Conservation (phyloP, 2,797 vertebrate genomes). For the Poeciliopsis presidionis region DNA sequence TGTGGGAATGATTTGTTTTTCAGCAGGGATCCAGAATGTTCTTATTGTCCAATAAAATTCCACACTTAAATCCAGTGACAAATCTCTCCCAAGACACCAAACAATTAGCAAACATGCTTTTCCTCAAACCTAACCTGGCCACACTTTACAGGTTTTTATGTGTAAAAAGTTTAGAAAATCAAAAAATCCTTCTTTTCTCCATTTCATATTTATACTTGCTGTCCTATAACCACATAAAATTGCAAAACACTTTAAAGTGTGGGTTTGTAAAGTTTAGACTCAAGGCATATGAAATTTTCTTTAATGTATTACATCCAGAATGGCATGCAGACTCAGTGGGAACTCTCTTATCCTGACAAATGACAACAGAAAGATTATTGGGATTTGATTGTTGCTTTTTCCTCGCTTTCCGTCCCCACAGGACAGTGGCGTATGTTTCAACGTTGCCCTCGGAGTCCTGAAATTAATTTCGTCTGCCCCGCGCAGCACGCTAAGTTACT, state of each 20-base stretch:
- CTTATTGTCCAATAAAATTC: neutral
- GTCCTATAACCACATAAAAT: neutral
- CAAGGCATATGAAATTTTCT: neutral
- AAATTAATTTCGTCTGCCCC: conserved; percentile 46
- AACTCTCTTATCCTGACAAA: conserved; percentile 20
- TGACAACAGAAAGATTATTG: neutral
- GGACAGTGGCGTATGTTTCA: conserved; percentile 34
- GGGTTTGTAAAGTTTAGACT: neutral
- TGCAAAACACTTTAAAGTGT: neutral
- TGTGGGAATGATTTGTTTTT: neutral
- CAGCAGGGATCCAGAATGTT: neutral
- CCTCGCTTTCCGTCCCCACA: neutral
- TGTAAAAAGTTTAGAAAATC: neutral
- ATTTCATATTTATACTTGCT: neutral
- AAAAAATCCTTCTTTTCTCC: neutral
- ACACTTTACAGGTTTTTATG: neutral
- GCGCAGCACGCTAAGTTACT: conserved; percentile 37
- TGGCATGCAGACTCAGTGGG: neutral
- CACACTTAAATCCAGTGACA: neutral
- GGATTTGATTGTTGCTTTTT: conserved; percentile 37
- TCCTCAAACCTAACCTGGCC: neutral
- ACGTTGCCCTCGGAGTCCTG: conserved; percentile 32
- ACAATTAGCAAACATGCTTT: neutral
- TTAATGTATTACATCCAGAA: neutral
- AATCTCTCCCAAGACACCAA: neutral